These are phyloP conservation scores for Serripes groenlandicus DNA, from an alignment of 2,888 invertebrate genomes.

Conservation along the genomic window DNA sequence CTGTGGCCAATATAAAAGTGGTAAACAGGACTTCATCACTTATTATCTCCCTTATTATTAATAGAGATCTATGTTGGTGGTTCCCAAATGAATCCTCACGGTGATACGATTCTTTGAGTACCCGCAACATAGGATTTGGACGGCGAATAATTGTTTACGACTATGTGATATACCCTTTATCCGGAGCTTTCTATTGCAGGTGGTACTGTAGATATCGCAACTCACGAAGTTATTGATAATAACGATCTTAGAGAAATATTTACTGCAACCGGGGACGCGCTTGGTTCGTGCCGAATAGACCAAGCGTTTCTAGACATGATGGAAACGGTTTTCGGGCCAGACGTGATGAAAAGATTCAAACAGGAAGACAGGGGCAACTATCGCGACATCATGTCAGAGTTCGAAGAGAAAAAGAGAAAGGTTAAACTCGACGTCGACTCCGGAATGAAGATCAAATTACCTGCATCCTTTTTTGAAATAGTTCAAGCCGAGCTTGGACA, in stretches of 20 bases:
- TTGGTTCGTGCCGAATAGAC: slow-evolving; percentile 34
- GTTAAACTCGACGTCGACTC: not conserved
- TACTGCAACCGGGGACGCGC: slow-evolving; percentile 28
- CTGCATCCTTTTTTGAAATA: not conserved
- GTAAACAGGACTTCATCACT: no score
- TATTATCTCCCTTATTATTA: no score
- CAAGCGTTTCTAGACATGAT: slow-evolving; percentile 21
- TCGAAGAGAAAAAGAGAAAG: slow-evolving; percentile 34
- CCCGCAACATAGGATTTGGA: no score
- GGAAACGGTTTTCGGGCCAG: not conserved
- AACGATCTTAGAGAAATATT: slow-evolving; percentile 31
- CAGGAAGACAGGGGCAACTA: slow-evolving; percentile 23
- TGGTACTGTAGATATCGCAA: slow-evolving; percentile 38
- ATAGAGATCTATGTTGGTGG: no score
- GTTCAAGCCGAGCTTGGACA: not conserved
- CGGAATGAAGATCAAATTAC: slow-evolving; percentile 4
- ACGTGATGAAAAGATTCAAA: slow-evolving; percentile 11
- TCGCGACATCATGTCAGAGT: slow-evolving; percentile 15
- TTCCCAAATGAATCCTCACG: no score
- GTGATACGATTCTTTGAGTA: no score
- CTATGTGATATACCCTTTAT: no score
- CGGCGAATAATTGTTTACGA: no score
- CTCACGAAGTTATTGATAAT: slow-evolving; percentile 28
- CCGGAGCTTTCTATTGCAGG: no score
- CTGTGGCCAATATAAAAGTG: no score